Percentiles rank a stretch among this genome's conserved stretches.
phyloP scores from a whole-genome alignment of 2,888 invertebrate genomes.

The Camptogramma bilineatum region DNA sequence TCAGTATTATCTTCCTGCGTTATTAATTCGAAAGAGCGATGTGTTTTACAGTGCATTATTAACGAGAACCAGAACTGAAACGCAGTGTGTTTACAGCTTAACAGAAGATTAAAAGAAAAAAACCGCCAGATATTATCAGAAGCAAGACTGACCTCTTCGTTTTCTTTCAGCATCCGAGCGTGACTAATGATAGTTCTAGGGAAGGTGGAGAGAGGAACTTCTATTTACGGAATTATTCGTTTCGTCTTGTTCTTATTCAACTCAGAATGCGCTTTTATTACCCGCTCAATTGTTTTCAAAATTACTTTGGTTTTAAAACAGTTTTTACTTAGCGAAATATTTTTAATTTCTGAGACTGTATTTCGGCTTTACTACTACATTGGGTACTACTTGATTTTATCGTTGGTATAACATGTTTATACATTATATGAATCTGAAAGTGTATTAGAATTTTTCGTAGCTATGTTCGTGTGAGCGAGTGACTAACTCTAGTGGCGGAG shows the following conservation, averaged over 20 bases:
- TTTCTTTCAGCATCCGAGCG: constrained; percentile 48
- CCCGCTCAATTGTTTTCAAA: constrained; percentile 12
- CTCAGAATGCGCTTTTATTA: constrained; percentile 13
- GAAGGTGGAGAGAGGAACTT: constrained; percentile 20
- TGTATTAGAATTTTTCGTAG: too few relatives aligned
- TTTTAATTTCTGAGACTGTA: neutral
- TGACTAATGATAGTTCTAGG: constrained; percentile 27
- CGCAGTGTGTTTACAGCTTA: constrained; percentile 14
- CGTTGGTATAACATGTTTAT: too few relatives aligned
- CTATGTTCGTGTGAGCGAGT: too few relatives aligned
- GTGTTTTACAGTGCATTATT: neutral
- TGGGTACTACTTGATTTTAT: neutral
- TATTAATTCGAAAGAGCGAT: neutral
- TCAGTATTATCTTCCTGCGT: neutral
- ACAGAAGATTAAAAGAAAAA: constrained; percentile 50
- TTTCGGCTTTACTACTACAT: neutral
- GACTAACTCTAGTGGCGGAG: too few relatives aligned
- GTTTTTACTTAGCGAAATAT: neutral
- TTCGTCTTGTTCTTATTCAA: constrained; percentile 11
- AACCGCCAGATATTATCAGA: constrained; percentile 51
- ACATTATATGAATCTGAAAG: too few relatives aligned
- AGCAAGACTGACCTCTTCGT: constrained; percentile 53
- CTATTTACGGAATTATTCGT: constrained; percentile 17
- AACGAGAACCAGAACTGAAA: neutral
- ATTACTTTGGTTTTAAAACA: constrained; percentile 8